Conservation (phyloP, 2,113 vertebrate species). For the Aviceda subcristata region DNA sequence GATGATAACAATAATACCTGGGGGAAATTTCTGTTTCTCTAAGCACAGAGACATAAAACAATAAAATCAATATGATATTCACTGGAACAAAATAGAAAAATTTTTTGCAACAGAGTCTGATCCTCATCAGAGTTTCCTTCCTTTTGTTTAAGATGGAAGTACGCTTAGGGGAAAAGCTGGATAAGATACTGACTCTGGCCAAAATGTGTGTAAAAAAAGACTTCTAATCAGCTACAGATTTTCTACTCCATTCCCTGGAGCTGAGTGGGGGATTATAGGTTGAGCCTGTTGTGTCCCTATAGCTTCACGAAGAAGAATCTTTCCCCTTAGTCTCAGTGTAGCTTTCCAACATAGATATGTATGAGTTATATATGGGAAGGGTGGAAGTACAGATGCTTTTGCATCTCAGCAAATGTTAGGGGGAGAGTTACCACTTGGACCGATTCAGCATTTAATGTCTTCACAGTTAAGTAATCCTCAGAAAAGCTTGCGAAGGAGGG, state of each 20-base stretch:
- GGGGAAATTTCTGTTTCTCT: conserved; percentile 47
- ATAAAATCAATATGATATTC: conserved; percentile 44
- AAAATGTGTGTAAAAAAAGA: neutral
- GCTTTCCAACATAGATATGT: neutral
- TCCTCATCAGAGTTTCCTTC: neutral
- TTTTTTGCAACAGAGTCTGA: neutral
- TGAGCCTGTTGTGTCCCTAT: neutral
- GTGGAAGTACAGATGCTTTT: neutral
- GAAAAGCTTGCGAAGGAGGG: neutral
- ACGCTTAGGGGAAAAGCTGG: conserved; percentile 16
- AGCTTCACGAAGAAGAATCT: neutral
- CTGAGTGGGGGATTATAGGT: neutral
- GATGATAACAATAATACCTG: conserved; percentile 23
- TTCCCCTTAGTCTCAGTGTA: neutral
- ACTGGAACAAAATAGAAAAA: conserved; percentile 19
- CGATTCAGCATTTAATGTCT: conserved; percentile 18
- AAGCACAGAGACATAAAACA: neutral
- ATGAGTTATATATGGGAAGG: neutral
- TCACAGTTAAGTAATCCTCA: neutral
- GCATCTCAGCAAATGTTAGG: neutral
- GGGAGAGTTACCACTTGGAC: neutral
- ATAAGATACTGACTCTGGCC: neutral
- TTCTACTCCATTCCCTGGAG: neutral
- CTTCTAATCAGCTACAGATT: conserved; percentile 47
- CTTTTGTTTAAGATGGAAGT: conserved; percentile 29